Evolutionary conservation across 2,113 vertebrate genomes (phyloP), one percentile per base, ranked within the genome.

Genomic region (Petrocephalus microphthalmus): DNA sequence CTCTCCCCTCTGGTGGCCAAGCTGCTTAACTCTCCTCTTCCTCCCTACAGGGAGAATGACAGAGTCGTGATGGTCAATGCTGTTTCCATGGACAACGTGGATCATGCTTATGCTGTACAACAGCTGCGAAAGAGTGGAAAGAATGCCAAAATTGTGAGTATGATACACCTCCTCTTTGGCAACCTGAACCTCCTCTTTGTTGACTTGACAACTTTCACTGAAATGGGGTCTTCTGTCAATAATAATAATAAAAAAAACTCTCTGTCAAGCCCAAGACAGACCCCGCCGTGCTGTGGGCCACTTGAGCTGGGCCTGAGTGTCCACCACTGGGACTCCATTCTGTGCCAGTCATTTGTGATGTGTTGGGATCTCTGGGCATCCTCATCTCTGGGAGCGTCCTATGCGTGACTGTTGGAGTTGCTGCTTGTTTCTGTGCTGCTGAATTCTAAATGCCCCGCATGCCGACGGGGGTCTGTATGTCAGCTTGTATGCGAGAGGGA

Each of bases 51-150:
- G 93, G 98, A 99, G 94, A 99, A 99, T 96, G 98, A 99, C 94
- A 96, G 98, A 90, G 98, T 99, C 71, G 97, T 98, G 53, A 99
- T 99, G 98, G 98, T 99, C 94, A 99, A 99, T 90, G 97, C 98
- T 3, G 98, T 99, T 93, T 99, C 98, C 47, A 99, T 99, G 98
- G 98, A 99, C 94, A 99, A 99, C 25, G 98, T 99, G 67, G 98
- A 99, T 90, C 98, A 99, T 45, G 98, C 98, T 0, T 99, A 99
- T 90, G 98, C 98, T 88, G 98, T 99, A 90, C 98, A 99, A 92
- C 98, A 99, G 92, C 95, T 99, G 90, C 97, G 98, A 89, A 99
- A 99, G 94, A 99, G 98, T 92, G 98, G 98, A 87, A 99, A 99
- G 96, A 98, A 98, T 93, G 98, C 98, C 94, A 99, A 99, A 96